These are phyloP conservation scores for Lasioglossum calceatum DNA, from an alignment of 2,888 invertebrate species.

Conservation along the genomic window DNA sequence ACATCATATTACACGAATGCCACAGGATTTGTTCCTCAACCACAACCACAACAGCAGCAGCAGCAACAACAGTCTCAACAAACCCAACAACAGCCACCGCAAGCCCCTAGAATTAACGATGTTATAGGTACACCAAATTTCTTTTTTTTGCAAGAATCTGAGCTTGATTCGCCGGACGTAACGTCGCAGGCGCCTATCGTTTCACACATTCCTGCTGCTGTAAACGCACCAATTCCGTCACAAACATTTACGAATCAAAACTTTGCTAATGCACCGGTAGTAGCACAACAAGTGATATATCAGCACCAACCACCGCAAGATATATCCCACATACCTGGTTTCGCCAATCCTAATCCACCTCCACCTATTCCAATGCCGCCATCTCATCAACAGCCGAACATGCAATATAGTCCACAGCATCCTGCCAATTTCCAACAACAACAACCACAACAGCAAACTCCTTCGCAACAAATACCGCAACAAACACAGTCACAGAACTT, in stretches of 20 bases:
- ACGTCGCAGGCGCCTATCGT: conserved; percentile 83
- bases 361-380: conserved; percentile 87
- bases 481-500: conserved; percentile 50
- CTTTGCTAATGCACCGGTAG: conserved; percentile 86
- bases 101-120: conserved; percentile 89
- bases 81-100: conserved; percentile 85
- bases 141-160: conserved; percentile 95
- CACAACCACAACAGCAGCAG: conserved; percentile 74
- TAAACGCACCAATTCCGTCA: conserved; percentile 88
- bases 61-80: conserved; percentile 76
- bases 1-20: conserved; percentile 82
- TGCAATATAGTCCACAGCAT: conserved; percentile 81
- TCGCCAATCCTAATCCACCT: conserved; percentile 86
- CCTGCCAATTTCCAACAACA: conserved; percentile 78
- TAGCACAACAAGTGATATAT: conserved; percentile 81
- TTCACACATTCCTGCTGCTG: conserved; percentile 84
- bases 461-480: conserved; percentile 51
- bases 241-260: conserved; percentile 95
- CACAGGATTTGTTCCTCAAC: conserved; percentile 86
- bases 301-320: conserved; percentile 84
- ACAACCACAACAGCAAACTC: conserved; percentile 63
- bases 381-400: conserved; percentile 80
- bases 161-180: conserved; percentile 91
- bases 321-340: conserved; percentile 85
- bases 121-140: conserved; percentile 91